A percentile compares a stretch with the other conserved stretches of the same genome.
These are phyloP conservation scores for Acomys russatus DNA, from an alignment of 2,797 vertebrate genomes.

Conservation along the genomic window DNA sequence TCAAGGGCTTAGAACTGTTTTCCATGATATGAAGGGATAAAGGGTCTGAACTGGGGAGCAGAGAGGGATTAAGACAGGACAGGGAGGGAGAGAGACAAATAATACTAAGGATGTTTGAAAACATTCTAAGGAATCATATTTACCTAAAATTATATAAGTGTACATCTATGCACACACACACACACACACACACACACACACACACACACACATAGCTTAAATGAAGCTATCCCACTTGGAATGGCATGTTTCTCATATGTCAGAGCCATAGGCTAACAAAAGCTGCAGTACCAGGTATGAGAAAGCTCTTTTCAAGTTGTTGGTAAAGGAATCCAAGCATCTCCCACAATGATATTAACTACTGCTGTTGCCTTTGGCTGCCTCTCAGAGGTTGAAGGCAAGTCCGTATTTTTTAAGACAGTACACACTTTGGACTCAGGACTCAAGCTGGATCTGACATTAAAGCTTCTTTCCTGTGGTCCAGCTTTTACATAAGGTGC, in stretches of 20 bases:
- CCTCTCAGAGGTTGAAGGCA: background rate
- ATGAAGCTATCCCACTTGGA: background rate
- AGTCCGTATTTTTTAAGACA: background rate
- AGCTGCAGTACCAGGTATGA: background rate
- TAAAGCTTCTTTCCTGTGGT: background rate
- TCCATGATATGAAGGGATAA: background rate
- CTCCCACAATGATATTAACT: background rate
- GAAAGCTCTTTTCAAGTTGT: background rate
- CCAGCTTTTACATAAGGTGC: background rate
- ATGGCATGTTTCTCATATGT: background rate
- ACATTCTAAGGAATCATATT: background rate
- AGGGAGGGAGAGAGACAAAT: background rate
- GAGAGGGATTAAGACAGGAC: background rate
- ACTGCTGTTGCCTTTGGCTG: background rate
- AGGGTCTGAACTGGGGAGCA: background rate
- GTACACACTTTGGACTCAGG: background rate
- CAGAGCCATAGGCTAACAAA: background rate
- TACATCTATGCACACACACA: background rate
- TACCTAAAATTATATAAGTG: background rate
- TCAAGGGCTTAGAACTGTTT: background rate
- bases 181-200: too few relatives aligned
- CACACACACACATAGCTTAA: background rate
- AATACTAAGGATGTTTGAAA: background rate
- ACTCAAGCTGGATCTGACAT: background rate
- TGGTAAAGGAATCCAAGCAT: background rate